Conservation (phyloP, 2,113 vertebrate species). For the Esox niger region DNA sequence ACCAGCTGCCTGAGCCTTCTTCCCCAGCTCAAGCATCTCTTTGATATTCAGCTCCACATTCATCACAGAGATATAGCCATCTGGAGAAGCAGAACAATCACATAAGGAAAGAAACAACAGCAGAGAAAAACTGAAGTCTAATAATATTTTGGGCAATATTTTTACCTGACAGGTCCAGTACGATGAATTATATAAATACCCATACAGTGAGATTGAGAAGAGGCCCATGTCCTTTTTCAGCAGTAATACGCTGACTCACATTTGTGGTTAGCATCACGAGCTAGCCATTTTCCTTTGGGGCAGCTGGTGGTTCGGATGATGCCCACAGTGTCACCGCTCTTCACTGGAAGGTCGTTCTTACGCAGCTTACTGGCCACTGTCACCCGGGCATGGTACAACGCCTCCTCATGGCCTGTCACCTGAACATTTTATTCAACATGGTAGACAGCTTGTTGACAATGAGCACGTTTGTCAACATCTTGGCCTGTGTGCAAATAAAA, state of each 20-base stretch:
- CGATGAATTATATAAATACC: no score
- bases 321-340: conserved; percentile 63
- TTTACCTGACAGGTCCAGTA: no score
- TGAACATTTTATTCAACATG: conserved; percentile 37
- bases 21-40: conserved; percentile 68
- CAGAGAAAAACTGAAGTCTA: background rate
- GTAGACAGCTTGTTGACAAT: background rate
- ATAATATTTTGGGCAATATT: no score
- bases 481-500: background rate
- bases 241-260: conserved; percentile 70
- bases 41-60: conserved; percentile 67
- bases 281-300: conserved; percentile 69
- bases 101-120: conserved; percentile 6
- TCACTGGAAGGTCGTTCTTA: conserved; percentile 58
- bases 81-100: conserved; percentile 52
- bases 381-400: conserved; percentile 59
- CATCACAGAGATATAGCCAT: conserved; percentile 64
- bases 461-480: background rate
- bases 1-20: conserved; percentile 41
- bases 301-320: conserved; percentile 64
- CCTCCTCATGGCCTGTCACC: conserved; percentile 68
- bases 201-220: no score
- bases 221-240: no score
- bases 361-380: conserved; percentile 56
- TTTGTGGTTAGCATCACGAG: conserved; percentile 57